A percentile compares a stretch with the other conserved stretches of the same genome.
phyloP scores from a whole-genome alignment of 2,888 invertebrate genomes.

The Darwinula stevensoni region DNA sequence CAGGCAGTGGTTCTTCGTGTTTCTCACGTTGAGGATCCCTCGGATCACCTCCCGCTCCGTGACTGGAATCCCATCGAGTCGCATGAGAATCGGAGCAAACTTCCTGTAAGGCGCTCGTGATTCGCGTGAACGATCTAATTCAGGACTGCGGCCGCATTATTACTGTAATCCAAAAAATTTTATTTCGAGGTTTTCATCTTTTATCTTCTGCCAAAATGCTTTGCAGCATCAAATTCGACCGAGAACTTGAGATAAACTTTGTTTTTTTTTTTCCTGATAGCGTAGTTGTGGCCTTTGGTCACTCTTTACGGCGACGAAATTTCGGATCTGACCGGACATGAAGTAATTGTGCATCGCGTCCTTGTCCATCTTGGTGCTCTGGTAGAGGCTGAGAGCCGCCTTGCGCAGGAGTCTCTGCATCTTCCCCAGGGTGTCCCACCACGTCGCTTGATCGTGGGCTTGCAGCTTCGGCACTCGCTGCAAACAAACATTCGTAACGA shows the following conservation, averaged over 20 bases:
- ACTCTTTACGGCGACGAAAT: not conserved
- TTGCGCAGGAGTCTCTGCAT: slow-evolving; percentile 83
- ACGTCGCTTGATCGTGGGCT: slow-evolving; percentile 79
- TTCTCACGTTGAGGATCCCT: slow-evolving; percentile 68
- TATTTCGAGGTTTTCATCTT: too few relatives aligned
- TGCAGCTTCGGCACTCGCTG: slow-evolving; percentile 77
- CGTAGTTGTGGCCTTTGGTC: too few relatives aligned
- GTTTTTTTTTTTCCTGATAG: too few relatives aligned
- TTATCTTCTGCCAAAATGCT: too few relatives aligned
- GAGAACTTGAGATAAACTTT: too few relatives aligned
- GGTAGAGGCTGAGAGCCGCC: slow-evolving; percentile 55
- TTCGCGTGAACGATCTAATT: too few relatives aligned
- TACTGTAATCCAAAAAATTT: too few relatives aligned
- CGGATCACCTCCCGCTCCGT: slow-evolving; percentile 94
- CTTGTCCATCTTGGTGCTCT: slow-evolving; percentile 53
- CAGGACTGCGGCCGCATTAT: too few relatives aligned
- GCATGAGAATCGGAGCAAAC: too few relatives aligned
- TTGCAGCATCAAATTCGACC: too few relatives aligned
- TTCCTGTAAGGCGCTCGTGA: too few relatives aligned
- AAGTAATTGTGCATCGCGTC: slow-evolving; percentile 92
- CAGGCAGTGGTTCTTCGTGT: slow-evolving; percentile 78
- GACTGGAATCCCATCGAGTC: slow-evolving; percentile 25
- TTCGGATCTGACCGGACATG: slow-evolving; percentile 54
- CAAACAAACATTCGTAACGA: too few relatives aligned
- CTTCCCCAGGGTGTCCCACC: slow-evolving; percentile 90